phyloP scores from a whole-genome alignment of 2,888 invertebrate species.

The Trichopria drosophilae region DNA sequence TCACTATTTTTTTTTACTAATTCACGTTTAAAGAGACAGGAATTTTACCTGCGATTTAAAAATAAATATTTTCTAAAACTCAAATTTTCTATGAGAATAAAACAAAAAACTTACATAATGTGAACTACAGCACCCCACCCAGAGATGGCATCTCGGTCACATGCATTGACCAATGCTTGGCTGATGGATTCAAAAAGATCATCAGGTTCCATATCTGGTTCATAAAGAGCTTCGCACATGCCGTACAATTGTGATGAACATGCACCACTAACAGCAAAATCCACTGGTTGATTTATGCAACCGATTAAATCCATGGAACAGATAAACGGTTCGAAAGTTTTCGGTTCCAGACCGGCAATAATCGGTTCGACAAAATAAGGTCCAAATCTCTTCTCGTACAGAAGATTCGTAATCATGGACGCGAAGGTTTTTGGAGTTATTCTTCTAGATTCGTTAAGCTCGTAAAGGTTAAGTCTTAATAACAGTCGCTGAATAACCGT shows the following conservation, averaged over 20 bases:
- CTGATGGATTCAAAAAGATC: slow-evolving; percentile 96
- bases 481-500: slow-evolving; percentile 89
- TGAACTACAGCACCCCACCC: slow-evolving; percentile 98
- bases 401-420: slow-evolving; percentile 89
- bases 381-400: slow-evolving; percentile 96
- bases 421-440: slow-evolving; percentile 91
- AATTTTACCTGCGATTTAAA: too few relatives aligned
- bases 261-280: slow-evolving; percentile 97
- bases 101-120: slow-evolving; percentile 72
- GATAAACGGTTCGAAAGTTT: slow-evolving; percentile 82
- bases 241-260: slow-evolving; percentile 86
- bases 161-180: slow-evolving; percentile 92
- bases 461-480: slow-evolving; percentile 92
- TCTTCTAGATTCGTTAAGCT: slow-evolving; percentile 87
- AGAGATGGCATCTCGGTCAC: slow-evolving; percentile 95
- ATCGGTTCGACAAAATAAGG: slow-evolving; percentile 98
- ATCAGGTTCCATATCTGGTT: slow-evolving; percentile 85
- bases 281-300: slow-evolving; percentile 85
- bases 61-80: not conserved
- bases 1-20: too few relatives aligned
- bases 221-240: slow-evolving; percentile 97
- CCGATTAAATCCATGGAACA: slow-evolving; percentile 95
- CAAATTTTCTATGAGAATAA: not conserved
- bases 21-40: too few relatives aligned
- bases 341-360: slow-evolving; percentile 89